phyloP scores from a whole-genome alignment of 1,140 invertebrate species.

The Zaprionus tsacasi region DNA sequence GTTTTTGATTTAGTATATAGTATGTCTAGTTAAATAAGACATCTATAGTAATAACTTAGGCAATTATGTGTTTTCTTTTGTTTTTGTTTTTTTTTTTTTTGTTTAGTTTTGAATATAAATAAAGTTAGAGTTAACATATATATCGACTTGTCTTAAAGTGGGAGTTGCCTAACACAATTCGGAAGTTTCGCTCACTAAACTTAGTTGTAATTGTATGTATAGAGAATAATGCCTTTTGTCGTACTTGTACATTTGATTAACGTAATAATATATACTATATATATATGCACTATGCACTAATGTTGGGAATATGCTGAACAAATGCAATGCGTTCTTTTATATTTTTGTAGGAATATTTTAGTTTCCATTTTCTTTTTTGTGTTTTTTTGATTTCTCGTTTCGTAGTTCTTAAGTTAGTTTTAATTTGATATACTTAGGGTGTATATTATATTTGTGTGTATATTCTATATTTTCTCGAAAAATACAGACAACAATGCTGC shows the following conservation, averaged over 20 bases:
- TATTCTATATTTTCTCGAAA: constrained; percentile 54
- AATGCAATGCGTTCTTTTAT: constrained; percentile 57
- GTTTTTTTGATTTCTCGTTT: constrained; percentile 37
- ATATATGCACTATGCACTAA: constrained; percentile 37
- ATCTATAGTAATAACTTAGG: constrained; percentile 57
- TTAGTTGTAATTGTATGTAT: background rate
- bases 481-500: constrained; percentile 55
- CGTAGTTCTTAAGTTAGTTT: background rate
- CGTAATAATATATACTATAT: constrained; percentile 25
- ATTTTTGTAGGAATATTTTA: constrained; percentile 63
- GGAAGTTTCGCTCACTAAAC: constrained; percentile 36
- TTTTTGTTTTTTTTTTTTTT: constrained; percentile 7
- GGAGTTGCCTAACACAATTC: constrained; percentile 39
- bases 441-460: constrained; percentile 44
- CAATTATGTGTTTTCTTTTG: constrained; percentile 25
- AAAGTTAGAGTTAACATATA: constrained; percentile 22
- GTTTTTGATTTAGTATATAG: constrained; percentile 35
- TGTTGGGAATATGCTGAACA: constrained; percentile 61
- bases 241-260: constrained; percentile 33
- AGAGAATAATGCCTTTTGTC: constrained; percentile 13
- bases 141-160: constrained; percentile 66
- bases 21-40: constrained; percentile 21
- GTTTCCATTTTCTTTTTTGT: constrained; percentile 2
- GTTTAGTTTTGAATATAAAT: constrained; percentile 41
- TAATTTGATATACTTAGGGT: constrained; percentile 23